A percentile compares a stretch with the other conserved stretches of the same genome.
These are phyloP conservation scores for Agrochola lota DNA, from an alignment of 2,888 invertebrate genomes.

Conservation along the genomic window DNA sequence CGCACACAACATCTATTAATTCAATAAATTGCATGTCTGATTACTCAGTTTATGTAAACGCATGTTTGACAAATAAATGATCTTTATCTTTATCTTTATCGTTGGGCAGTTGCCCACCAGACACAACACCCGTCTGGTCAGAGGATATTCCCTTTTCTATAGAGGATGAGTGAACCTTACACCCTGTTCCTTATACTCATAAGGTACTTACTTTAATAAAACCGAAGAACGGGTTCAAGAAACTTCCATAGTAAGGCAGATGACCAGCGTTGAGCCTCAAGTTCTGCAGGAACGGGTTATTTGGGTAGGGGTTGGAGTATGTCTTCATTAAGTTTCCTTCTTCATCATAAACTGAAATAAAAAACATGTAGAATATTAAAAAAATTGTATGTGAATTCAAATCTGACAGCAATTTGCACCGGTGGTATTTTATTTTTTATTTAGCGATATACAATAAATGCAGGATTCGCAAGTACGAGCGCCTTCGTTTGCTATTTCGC, in stretches of 20 bases:
- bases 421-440: too few relatives aligned
- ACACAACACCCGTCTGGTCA: too few relatives aligned
- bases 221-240: slow-evolving; percentile 82
- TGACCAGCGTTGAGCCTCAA: slow-evolving; percentile 78
- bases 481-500: background rate
- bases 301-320: slow-evolving; percentile 77
- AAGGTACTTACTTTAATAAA: slow-evolving; percentile 78
- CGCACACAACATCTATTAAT: too few relatives aligned
- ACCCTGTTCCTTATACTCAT: too few relatives aligned
- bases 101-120: too few relatives aligned
- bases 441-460: background rate
- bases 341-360: slow-evolving; percentile 86
- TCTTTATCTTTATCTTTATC: too few relatives aligned
- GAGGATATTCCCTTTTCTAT: too few relatives aligned
- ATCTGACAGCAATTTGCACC: background rate
- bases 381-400: background rate
- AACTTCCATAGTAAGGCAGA: slow-evolving; percentile 77
- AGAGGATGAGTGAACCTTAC: too few relatives aligned
- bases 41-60: too few relatives aligned
- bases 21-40: too few relatives aligned
- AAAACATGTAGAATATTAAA: background rate
- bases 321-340: slow-evolving; percentile 84
- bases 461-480: background rate
- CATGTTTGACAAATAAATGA: too few relatives aligned
- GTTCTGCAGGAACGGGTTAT: slow-evolving; percentile 79